Evolutionary conservation across 2,113 vertebrate genomes (phyloP).

Genomic region (Spheniscus mendiculus): DNA sequence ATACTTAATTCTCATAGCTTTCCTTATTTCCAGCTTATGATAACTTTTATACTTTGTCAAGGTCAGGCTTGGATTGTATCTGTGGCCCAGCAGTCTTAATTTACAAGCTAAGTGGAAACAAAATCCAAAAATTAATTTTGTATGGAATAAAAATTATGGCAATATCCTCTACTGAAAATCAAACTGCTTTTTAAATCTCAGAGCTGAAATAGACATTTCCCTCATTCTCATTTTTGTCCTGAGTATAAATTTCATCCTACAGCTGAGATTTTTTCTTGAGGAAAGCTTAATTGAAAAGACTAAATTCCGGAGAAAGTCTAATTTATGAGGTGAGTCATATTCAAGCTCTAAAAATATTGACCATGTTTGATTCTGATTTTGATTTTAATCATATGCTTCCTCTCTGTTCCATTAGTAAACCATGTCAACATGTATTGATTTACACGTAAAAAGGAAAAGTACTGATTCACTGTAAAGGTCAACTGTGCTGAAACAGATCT

Average conservation of each 20-base stretch:
- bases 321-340: conserved; percentile 9
- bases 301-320: neutral
- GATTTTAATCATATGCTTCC: neutral
- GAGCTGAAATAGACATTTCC: neutral
- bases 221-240: neutral
- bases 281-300: neutral
- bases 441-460: neutral
- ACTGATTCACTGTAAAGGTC: conserved; percentile 18
- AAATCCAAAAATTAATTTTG: neutral
- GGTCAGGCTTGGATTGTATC: neutral
- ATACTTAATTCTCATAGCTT: neutral
- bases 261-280: neutral
- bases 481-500: neutral
- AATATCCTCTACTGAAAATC: neutral
- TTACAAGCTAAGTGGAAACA: neutral
- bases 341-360: neutral
- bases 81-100: neutral
- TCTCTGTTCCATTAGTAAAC: neutral
- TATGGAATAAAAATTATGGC: neutral
- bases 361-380: neutral
- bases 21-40: neutral
- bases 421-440: neutral
- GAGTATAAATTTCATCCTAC: neutral
- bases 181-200: neutral
- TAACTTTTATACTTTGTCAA: neutral